Percentiles rank a stretch among this genome's conserved stretches.
These are phyloP conservation scores for Tinea semifulvella DNA, from an alignment of 2,888 invertebrate species.

Conservation along the genomic window DNA sequence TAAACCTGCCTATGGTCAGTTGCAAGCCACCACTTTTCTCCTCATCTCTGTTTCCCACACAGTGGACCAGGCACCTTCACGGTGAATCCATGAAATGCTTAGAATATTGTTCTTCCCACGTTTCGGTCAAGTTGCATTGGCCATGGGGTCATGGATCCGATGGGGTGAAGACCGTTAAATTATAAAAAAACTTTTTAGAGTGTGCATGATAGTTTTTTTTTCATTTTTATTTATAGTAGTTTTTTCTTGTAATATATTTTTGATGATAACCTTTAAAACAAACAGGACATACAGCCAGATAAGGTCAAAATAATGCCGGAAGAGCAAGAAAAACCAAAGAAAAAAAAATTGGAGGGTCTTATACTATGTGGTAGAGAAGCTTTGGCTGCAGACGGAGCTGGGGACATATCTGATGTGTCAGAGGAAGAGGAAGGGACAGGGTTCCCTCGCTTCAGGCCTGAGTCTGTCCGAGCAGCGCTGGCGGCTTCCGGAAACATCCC, in stretches of 20 bases:
- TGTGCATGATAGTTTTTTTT: neutral
- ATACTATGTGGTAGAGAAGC: conserved; percentile 86
- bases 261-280: neutral
- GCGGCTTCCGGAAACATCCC: conserved; percentile 90
- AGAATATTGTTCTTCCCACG: too few relatives aligned
- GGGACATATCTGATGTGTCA: conserved; percentile 60
- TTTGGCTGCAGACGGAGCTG: conserved; percentile 79
- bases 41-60: too few relatives aligned
- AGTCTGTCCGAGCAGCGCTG: conserved; percentile 81
- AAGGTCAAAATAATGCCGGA: conserved; percentile 20
- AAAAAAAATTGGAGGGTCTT: conserved; percentile 61
- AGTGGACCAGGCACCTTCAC: too few relatives aligned
- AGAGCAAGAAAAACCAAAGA: conserved; percentile 30
- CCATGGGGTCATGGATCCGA: too few relatives aligned
- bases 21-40: too few relatives aligned
- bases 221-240: neutral
- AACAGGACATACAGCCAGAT: conserved; percentile 18
- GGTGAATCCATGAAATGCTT: too few relatives aligned
- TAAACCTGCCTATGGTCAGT: too few relatives aligned
- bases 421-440: conserved; percentile 45
- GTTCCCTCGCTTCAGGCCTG: conserved; percentile 62
- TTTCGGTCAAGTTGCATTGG: too few relatives aligned
- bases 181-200: neutral
- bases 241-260: neutral
- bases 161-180: too few relatives aligned